phyloP scores from a whole-genome alignment of 2,797 vertebrate genomes.

The Rousettus madagascariensis region DNA sequence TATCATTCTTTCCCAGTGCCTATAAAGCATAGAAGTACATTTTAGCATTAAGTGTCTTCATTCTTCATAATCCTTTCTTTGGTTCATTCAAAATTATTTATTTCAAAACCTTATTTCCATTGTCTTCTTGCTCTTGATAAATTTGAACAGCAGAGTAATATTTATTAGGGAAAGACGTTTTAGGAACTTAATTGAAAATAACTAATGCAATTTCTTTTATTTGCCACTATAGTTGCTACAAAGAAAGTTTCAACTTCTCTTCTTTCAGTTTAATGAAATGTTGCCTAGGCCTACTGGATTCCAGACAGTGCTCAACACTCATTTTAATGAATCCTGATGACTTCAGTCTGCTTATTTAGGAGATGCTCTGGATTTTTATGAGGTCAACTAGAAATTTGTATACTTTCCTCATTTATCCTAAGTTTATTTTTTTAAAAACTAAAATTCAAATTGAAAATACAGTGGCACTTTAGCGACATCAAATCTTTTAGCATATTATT shows the following conservation, averaged over 20 bases:
- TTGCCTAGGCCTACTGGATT: background rate
- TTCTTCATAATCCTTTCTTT: background rate
- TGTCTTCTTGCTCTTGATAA: background rate
- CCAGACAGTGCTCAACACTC: background rate
- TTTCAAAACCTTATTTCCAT: background rate
- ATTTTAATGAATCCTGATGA: slow-evolving; percentile 37
- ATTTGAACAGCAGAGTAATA: background rate
- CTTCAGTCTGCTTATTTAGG: slow-evolving; percentile 50
- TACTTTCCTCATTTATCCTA: slow-evolving; percentile 63
- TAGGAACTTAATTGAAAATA: slow-evolving; percentile 18
- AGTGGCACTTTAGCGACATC: background rate
- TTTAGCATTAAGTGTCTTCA: background rate
- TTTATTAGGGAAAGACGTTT: background rate
- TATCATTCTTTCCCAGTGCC: background rate
- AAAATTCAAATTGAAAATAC: slow-evolving; percentile 37
- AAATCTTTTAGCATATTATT: slow-evolving; percentile 15
- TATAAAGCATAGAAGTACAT: background rate
- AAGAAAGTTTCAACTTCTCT: background rate
- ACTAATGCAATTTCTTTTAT: background rate
- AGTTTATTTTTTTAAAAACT: slow-evolving; percentile 56
- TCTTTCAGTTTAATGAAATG: slow-evolving; percentile 18
- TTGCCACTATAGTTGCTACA: slow-evolving; percentile 45
- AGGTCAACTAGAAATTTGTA: slow-evolving; percentile 55
- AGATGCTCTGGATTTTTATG: slow-evolving; percentile 68
- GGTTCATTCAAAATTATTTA: background rate